Conservation (phyloP, 2,113 vertebrate genomes). For the Suncus etruscus region DNA sequence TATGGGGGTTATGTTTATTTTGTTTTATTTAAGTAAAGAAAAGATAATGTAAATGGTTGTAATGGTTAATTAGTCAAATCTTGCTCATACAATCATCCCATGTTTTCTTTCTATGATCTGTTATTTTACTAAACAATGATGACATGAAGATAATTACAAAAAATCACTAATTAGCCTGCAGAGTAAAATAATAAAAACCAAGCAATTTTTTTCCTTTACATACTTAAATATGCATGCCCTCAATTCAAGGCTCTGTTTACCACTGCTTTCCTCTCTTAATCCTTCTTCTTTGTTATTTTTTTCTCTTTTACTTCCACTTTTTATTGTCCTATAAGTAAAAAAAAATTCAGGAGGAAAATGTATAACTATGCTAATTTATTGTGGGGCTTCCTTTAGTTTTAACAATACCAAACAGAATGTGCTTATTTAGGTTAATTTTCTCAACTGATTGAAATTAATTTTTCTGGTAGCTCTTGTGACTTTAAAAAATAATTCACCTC, state of each 20-base stretch:
- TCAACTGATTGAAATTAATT: constrained; percentile 54
- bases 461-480: constrained; percentile 7
- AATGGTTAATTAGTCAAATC: neutral
- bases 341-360: neutral
- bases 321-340: neutral
- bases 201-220: neutral
- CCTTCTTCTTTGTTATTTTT: neutral
- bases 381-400: neutral
- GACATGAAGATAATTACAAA: neutral
- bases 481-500: constrained; percentile 31
- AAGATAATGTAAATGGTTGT: neutral
- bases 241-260: neutral
- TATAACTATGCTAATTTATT: constrained; percentile 42
- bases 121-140: neutral
- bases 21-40: neutral
- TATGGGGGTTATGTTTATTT: neutral
- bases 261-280: neutral
- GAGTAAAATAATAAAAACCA: neutral
- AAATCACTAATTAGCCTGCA: neutral
- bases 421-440: constrained; percentile 45
- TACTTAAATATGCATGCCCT: neutral
- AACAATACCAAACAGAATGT: constrained; percentile 32
- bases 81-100: neutral
- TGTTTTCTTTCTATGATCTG: neutral
- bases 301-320: neutral